Evolutionary conservation across 2,888 invertebrate species (phyloP).

Genomic region (Antheraea yamamai): DNA sequence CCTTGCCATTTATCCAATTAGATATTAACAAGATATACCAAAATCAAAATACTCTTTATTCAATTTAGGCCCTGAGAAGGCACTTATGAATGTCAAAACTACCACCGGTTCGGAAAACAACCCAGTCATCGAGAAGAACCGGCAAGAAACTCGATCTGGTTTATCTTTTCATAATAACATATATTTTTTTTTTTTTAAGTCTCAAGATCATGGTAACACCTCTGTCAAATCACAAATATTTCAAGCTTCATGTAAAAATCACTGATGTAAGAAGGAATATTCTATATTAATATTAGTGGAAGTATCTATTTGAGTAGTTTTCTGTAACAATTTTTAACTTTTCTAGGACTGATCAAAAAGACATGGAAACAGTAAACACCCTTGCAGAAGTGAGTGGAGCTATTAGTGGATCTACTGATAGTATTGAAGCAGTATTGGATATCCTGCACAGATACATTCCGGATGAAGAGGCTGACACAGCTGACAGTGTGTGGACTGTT

Average conservation of each 20-base stretch:
- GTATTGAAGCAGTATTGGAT: constrained; percentile 66
- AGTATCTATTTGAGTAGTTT: background rate
- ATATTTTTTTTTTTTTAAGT: too few species aligned
- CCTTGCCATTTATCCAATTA: too few species aligned
- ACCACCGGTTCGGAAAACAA: too few species aligned
- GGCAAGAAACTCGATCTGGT: too few species aligned
- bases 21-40: too few species aligned
- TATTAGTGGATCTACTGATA: constrained; percentile 57
- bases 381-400: constrained; percentile 68
- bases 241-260: background rate
- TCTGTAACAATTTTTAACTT: constrained; percentile 11
- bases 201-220: too few species aligned
- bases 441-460: constrained; percentile 66
- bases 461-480: constrained; percentile 59
- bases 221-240: background rate
- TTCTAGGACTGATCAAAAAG: constrained; percentile 57
- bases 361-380: constrained; percentile 66
- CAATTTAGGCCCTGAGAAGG: too few species aligned
- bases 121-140: too few species aligned
- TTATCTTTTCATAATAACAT: too few species aligned
- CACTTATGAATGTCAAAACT: too few species aligned
- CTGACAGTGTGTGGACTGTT: constrained; percentile 73
- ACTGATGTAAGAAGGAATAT: background rate
- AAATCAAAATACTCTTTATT: too few species aligned
- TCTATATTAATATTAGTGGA: background rate